These are phyloP conservation scores for Tenebrosternarchus preto DNA, from an alignment of 2,113 vertebrate species.

Conservation along the genomic window DNA sequence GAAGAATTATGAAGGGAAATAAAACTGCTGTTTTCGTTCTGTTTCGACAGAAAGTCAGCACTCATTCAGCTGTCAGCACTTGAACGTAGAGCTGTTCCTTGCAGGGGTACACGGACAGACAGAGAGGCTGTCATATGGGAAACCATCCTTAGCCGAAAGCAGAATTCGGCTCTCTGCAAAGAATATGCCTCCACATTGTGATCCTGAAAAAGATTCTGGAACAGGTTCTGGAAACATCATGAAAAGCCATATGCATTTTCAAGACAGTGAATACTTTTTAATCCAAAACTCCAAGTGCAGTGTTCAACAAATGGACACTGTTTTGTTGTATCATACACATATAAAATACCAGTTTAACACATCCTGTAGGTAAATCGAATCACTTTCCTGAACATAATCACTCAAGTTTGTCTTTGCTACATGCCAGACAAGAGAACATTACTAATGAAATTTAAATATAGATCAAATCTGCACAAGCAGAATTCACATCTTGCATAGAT, in stretches of 20 bases:
- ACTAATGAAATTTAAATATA: too few species aligned
- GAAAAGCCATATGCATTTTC: slow-evolving; percentile 15
- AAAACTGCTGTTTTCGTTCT: slow-evolving; percentile 43
- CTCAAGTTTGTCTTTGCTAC: too few species aligned
- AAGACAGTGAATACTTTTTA: neutral
- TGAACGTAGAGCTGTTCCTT: too few species aligned
- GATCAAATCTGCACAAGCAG: too few species aligned
- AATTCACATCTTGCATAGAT: too few species aligned
- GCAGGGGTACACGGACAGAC: neutral
- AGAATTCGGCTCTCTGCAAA: neutral
- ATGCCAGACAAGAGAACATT: too few species aligned
- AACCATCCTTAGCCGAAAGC: neutral
- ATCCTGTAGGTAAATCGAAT: too few species aligned
- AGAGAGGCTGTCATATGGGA: slow-evolving; percentile 1
- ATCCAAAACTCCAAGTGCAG: neutral
- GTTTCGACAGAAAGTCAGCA: slow-evolving; percentile 46
- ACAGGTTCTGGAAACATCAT: slow-evolving; percentile 1
- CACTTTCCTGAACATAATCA: too few species aligned
- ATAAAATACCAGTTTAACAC: neutral
- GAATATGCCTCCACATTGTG: neutral
- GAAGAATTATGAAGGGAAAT: slow-evolving; percentile 37
- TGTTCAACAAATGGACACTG: neutral
- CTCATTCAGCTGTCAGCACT: slow-evolving; percentile 34
- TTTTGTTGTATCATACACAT: neutral
- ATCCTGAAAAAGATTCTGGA: neutral